Percentiles rank a stretch among this genome's conserved stretches.
Conservation (phyloP, 2,113 vertebrate genomes). For the Cebus imitator region DNA sequence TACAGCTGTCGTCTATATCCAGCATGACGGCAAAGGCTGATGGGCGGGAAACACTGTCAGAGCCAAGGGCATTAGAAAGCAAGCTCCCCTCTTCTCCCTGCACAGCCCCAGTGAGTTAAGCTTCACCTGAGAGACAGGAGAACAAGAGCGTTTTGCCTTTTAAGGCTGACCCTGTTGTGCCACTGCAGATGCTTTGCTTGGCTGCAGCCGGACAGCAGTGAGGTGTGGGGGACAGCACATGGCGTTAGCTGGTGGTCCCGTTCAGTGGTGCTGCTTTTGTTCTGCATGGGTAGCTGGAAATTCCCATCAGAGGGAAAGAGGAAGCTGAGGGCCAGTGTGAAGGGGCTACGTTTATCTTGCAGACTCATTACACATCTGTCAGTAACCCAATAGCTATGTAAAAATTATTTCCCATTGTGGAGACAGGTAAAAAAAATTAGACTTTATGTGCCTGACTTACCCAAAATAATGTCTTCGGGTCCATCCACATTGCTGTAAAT, state of each 20-base stretch:
- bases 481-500: not conserved
- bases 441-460: not conserved
- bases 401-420: not conserved
- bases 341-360: conserved; percentile 41
- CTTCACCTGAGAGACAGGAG: not conserved
- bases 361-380: fast-evolving
- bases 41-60: not conserved
- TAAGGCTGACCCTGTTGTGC: not conserved
- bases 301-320: conserved; percentile 52
- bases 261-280: conserved; percentile 58
- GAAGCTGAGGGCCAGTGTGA: not conserved
- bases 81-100: not conserved
- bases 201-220: not conserved
- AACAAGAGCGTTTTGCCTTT: not conserved
- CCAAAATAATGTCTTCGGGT: not conserved
- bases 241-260: conserved; percentile 9
- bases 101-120: too few relatives aligned
- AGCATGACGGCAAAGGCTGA: too few relatives aligned
- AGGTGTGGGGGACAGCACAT: not conserved
- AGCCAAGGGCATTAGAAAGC: not conserved
- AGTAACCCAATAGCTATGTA: too few relatives aligned
- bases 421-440: not conserved
- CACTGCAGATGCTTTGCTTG: conserved; percentile 21
- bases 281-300: conserved; percentile 64
- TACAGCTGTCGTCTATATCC: not conserved